These are phyloP conservation scores for Euglossa dilemma DNA, from an alignment of 1,140 invertebrate genomes.

Conservation along the genomic window DNA sequence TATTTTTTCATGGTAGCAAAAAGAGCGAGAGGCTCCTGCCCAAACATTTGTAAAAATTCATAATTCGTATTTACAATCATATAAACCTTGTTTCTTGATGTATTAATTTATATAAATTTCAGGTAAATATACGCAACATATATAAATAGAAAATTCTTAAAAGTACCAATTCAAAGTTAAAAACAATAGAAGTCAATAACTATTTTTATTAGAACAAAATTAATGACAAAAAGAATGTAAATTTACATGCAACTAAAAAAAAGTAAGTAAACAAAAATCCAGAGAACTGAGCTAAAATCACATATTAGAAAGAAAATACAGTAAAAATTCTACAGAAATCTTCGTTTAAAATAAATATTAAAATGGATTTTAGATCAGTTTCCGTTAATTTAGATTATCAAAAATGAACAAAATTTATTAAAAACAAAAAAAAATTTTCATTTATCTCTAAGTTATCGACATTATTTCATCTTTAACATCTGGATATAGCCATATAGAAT, in stretches of 20 bases:
- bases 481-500: background rate
- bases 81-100: background rate
- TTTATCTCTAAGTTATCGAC: background rate
- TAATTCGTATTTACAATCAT: constrained; percentile 1
- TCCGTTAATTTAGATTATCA: background rate
- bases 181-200: background rate
- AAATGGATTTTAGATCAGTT: constrained; percentile 9
- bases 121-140: background rate
- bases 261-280: background rate
- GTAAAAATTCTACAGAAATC: background rate
- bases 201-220: background rate
- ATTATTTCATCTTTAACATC: background rate
- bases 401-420: constrained; percentile 25
- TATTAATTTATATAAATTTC: background rate
- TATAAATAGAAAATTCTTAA: background rate
- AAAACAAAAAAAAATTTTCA: constrained; percentile 2
- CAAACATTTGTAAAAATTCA: background rate
- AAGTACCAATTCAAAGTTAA: background rate
- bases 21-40: background rate
- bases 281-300: constrained; percentile 16
- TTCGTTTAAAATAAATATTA: background rate
- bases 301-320: background rate
- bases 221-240: background rate
- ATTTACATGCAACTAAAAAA: background rate
- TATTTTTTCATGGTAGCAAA: background rate